phyloP scores from a whole-genome alignment of 2,888 invertebrate genomes.

The Erebia epiphron region DNA sequence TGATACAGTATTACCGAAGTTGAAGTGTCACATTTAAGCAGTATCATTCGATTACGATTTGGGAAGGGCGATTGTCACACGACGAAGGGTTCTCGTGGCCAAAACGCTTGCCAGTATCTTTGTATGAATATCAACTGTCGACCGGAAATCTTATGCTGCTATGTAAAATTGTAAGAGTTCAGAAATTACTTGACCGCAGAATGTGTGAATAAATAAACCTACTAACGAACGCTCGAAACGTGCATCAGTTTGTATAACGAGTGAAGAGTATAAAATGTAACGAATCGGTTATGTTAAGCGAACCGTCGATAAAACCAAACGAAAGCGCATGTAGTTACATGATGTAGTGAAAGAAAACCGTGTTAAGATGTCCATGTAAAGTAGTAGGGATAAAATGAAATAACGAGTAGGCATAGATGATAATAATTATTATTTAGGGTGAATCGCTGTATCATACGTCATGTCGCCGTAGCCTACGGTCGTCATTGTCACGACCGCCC shows the following conservation, averaged over 20 bases:
- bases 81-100: slow-evolving; percentile 54
- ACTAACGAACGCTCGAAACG: slow-evolving; percentile 59
- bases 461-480: slow-evolving; percentile 99
- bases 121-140: background rate
- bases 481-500: slow-evolving; percentile 99
- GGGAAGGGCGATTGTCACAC: slow-evolving; percentile 76
- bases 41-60: slow-evolving; percentile 65
- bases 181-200: slow-evolving; percentile 55
- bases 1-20: slow-evolving; percentile 44
- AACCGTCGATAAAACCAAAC: slow-evolving; percentile 67
- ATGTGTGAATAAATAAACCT: slow-evolving; percentile 52
- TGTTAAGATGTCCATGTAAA: slow-evolving; percentile 70
- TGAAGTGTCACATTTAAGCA: slow-evolving; percentile 59
- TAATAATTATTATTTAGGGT: slow-evolving; percentile 55
- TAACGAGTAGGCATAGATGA: slow-evolving; percentile 74
- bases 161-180: slow-evolving; percentile 69
- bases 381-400: slow-evolving; percentile 68
- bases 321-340: slow-evolving; percentile 71
- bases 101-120: slow-evolving; percentile 48
- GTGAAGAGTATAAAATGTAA: slow-evolving; percentile 57
- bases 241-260: slow-evolving; percentile 60
- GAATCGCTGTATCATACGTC: slow-evolving; percentile 90
- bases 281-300: slow-evolving; percentile 64
- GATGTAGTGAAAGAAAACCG: slow-evolving; percentile 67
- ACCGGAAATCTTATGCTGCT: slow-evolving; percentile 52